These are phyloP conservation scores for Drosophila micromelanica DNA, from an alignment of 1,140 invertebrate genomes.

Conservation along the genomic window DNA sequence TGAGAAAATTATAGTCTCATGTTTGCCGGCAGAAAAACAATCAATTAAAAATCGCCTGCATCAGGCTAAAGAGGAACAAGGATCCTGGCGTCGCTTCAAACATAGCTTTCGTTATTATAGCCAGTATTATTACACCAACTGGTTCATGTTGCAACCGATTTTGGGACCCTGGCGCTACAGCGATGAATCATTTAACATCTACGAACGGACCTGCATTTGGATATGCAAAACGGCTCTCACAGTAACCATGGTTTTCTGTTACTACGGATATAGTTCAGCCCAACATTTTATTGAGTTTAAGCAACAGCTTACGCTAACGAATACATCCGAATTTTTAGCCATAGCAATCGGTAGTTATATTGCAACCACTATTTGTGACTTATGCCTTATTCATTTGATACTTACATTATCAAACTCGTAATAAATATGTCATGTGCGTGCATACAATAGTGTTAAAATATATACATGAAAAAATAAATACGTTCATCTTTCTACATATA, in stretches of 20 bases:
- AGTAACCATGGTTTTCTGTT: slow-evolving; percentile 17
- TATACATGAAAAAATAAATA: too few species aligned
- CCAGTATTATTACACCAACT: slow-evolving; percentile 16
- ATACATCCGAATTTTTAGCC: not conserved
- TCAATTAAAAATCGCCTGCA: not conserved
- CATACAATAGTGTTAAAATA: too few species aligned
- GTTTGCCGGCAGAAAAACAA: not conserved
- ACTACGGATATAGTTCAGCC: not conserved
- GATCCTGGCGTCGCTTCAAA: not conserved
- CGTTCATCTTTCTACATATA: too few species aligned
- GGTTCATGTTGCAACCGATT: slow-evolving; percentile 37
- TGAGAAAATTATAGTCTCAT: slow-evolving; percentile 19
- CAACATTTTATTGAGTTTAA: slow-evolving; percentile 4
- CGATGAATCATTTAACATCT: slow-evolving; percentile 15
- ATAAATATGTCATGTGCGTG: too few species aligned
- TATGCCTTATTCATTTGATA: not conserved
- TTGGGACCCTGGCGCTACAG: slow-evolving; percentile 28
- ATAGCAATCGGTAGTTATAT: slow-evolving; percentile 12
- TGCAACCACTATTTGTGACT: not conserved
- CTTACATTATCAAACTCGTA: too few species aligned
- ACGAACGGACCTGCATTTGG: slow-evolving; percentile 30
- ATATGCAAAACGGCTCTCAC: slow-evolving; percentile 24
- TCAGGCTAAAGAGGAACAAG: not conserved
- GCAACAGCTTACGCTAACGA: not conserved
- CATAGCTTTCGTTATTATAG: not conserved